phyloP scores from a whole-genome alignment of 1,140 invertebrate species.

The Delia radicum region DNA sequence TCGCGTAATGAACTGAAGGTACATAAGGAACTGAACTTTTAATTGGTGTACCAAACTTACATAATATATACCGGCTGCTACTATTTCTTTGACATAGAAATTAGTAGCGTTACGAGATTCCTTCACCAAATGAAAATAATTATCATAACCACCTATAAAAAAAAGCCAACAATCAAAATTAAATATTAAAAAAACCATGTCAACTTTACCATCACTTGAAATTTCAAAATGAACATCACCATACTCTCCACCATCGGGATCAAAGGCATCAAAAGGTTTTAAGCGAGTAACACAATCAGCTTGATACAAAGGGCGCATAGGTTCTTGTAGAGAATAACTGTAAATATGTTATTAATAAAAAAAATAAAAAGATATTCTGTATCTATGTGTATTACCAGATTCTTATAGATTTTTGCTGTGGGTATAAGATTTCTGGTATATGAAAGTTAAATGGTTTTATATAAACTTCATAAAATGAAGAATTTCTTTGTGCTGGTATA shows the following conservation, averaged over 20 bases:
- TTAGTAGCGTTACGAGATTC: slow-evolving; percentile 10
- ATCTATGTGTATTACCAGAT: slow-evolving; percentile 33
- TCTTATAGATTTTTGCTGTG: slow-evolving; percentile 43
- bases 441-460: slow-evolving; percentile 59
- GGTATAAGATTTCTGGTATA: slow-evolving; percentile 56
- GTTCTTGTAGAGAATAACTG: slow-evolving; percentile 32
- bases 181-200: neutral
- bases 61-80: slow-evolving; percentile 10
- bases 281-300: slow-evolving; percentile 34
- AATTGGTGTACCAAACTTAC: slow-evolving; percentile 1
- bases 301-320: slow-evolving; percentile 32
- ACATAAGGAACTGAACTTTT: too few species aligned
- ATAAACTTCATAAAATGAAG: slow-evolving; percentile 54
- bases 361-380: neutral
- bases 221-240: slow-evolving; percentile 29
- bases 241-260: slow-evolving; percentile 31
- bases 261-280: slow-evolving; percentile 23
- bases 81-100: slow-evolving; percentile 3
- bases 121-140: slow-evolving; percentile 29
- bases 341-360: neutral
- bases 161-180: neutral
- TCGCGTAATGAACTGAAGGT: too few species aligned
- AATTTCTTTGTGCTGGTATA: slow-evolving; percentile 18
- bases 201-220: neutral
- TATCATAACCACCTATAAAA: slow-evolving; percentile 1